Conservation (phyloP, 2,888 invertebrate species). For the Drosophila subquinaria region DNA sequence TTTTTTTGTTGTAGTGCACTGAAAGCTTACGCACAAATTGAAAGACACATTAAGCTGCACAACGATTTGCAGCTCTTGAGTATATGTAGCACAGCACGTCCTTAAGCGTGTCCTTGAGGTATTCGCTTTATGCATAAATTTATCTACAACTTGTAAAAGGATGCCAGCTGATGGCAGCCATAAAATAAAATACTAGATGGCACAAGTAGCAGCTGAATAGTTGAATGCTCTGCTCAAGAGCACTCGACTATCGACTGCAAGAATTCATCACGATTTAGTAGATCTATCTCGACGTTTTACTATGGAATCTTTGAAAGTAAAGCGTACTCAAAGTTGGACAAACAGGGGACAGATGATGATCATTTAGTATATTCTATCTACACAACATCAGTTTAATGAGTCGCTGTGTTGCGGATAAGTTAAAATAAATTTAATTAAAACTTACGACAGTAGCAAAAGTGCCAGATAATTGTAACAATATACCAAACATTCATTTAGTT, state of each 20-base stretch:
- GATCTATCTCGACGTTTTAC: neutral
- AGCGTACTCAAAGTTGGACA: neutral
- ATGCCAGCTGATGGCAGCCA: slow-evolving; percentile 11
- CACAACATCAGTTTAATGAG: neutral
- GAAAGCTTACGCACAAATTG: slow-evolving; percentile 30
- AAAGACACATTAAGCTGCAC: slow-evolving; percentile 26
- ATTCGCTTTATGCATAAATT: slow-evolving; percentile 31
- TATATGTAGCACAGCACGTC: slow-evolving; percentile 26
- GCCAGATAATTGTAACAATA: slow-evolving; percentile 73
- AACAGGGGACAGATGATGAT: neutral
- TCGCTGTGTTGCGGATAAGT: neutral
- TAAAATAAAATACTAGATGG: slow-evolving; percentile 15
- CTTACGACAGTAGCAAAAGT: slow-evolving; percentile 18
- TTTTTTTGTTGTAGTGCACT: neutral
- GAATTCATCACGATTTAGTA: neutral
- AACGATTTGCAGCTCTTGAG: slow-evolving; percentile 45
- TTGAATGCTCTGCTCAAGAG: slow-evolving; percentile 8
- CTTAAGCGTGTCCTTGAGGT: slow-evolving; percentile 60
- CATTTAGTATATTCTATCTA: neutral
- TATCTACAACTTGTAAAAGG: slow-evolving; percentile 37
- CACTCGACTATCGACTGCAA: slow-evolving; percentile 12
- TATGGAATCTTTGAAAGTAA: neutral
- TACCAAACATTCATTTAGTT: slow-evolving; percentile 69
- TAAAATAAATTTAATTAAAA: slow-evolving; percentile 5
- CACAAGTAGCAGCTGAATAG: slow-evolving; percentile 13